Percentiles rank a stretch among this genome's conserved stretches.
Conservation (phyloP, 2,797 vertebrate species). For the Rhinophrynus dorsalis region DNA sequence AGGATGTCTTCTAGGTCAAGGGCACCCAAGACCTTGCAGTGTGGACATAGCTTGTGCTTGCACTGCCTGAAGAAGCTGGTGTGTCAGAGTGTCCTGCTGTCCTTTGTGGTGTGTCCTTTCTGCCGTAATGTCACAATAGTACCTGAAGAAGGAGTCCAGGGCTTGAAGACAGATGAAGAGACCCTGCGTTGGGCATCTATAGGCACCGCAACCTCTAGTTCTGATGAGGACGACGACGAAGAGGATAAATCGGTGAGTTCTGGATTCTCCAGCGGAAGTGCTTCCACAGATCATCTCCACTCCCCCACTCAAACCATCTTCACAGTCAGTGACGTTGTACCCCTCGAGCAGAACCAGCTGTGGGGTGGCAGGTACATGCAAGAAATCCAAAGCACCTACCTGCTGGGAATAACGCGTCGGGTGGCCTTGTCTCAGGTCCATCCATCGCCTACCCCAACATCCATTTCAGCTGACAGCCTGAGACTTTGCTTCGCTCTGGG, state of each 20-base stretch:
- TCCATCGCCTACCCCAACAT: conserved; percentile 32
- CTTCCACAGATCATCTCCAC: background rate
- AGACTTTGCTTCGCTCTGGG: conserved; percentile 59
- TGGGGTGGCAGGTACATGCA: conserved; percentile 38
- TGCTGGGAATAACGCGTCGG: conserved; percentile 54
- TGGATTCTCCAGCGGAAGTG: fast-evolving
- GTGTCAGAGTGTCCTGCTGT: background rate
- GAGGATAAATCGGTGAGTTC: background rate
- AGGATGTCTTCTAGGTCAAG: background rate
- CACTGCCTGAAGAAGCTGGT: conserved; percentile 55
- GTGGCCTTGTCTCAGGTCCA: conserved; percentile 49
- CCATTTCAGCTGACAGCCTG: conserved; percentile 58
- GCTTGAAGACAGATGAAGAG: conserved; percentile 23
- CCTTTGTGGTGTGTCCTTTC: conserved; percentile 63
- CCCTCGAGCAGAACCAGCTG: conserved; percentile 31
- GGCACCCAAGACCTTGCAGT: conserved; percentile 53
- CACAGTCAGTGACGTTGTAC: conserved; percentile 45
- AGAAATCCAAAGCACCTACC: conserved; percentile 26
- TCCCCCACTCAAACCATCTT: conserved; percentile 32
- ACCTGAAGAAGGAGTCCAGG: conserved; percentile 36
- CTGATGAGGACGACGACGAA: background rate
- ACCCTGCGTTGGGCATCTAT: fast-evolving
- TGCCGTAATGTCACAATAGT: conserved; percentile 59
- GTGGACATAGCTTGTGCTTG: conserved; percentile 57
- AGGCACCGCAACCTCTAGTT: fast-evolving